phyloP scores from a whole-genome alignment of 1,140 invertebrate species.

The Meloidogyne hapla region DNA sequence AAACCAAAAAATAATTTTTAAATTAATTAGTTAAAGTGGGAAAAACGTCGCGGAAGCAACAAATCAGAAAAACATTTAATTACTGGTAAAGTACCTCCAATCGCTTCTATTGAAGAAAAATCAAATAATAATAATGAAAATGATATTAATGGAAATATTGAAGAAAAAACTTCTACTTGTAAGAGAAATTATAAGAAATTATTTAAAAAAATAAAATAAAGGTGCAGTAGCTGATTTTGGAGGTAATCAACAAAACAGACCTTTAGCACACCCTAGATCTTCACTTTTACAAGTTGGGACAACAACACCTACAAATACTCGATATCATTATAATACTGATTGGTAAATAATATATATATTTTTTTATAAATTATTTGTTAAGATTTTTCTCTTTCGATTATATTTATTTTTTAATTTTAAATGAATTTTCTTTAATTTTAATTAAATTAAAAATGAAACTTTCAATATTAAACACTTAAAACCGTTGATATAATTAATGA shows the following conservation, averaged over 20 bases:
- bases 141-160: neutral
- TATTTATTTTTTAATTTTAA: too few relatives aligned
- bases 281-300: neutral
- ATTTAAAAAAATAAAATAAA: neutral
- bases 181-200: neutral
- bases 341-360: neutral
- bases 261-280: neutral
- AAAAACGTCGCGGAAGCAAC: conserved; percentile 12
- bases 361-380: too few relatives aligned
- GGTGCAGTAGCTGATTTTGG: neutral
- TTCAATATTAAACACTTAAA: too few relatives aligned
- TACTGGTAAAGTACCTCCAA: neutral
- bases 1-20: neutral
- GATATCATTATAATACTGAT: neutral
- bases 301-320: neutral
- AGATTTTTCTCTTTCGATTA: too few relatives aligned
- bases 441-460: too few relatives aligned
- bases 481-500: too few relatives aligned
- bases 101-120: conserved; percentile 1
- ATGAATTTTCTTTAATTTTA: too few relatives aligned
- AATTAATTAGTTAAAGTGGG: conserved; percentile 28
- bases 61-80: neutral
- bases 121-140: neutral
- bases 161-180: conserved; percentile 8
- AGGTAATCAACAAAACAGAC: neutral